A percentile compares a stretch with the other conserved stretches of the same genome.
Evolutionary conservation across 2,113 vertebrate species (phyloP).

Genomic region (Heterotilapia buettikoferi): DNA sequence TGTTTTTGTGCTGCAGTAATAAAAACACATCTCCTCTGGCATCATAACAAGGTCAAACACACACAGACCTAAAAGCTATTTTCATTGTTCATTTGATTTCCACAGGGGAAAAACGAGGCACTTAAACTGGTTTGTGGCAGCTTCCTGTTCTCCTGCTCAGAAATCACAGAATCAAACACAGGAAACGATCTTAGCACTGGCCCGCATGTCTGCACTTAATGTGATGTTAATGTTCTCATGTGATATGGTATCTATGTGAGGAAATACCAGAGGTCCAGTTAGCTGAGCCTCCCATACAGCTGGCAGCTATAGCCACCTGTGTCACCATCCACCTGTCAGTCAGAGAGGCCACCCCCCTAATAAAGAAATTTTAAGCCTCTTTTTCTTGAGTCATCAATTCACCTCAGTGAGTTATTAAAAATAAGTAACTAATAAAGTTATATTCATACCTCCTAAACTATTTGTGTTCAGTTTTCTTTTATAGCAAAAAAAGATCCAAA

Average conservation of each 20-base stretch:
- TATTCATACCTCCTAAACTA: not conserved
- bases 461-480: not conserved
- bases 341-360: not conserved
- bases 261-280: not conserved
- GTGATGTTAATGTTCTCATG: not conserved
- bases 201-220: not conserved
- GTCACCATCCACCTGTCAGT: not conserved
- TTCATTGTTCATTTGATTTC: not conserved
- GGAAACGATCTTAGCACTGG: not conserved
- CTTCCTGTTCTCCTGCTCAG: not conserved
- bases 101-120: not conserved
- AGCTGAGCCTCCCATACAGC: not conserved
- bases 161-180: not conserved
- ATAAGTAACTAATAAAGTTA: not conserved
- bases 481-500: not conserved
- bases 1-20: not conserved
- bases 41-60: not conserved
- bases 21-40: not conserved
- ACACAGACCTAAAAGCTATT: not conserved
- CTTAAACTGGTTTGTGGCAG: not conserved
- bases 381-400: not conserved
- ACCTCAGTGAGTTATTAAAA: not conserved
- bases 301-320: not conserved
- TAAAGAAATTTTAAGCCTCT: not conserved
- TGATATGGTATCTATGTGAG: not conserved